phyloP scores from a whole-genome alignment of 2,113 vertebrate genomes.

The Acrocephalus arundinaceus region DNA sequence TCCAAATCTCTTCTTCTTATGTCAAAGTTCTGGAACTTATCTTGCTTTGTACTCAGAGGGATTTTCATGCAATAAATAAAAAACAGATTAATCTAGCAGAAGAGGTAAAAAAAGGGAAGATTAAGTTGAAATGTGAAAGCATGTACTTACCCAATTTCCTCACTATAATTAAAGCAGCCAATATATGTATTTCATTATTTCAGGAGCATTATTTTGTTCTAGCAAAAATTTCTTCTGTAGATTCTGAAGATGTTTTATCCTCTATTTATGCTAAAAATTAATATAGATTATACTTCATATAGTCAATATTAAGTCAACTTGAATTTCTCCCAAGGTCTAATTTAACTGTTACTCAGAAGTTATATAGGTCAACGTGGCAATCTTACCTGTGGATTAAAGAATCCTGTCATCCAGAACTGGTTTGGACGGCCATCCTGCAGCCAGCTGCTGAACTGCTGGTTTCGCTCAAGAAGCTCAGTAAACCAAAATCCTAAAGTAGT shows the following conservation, averaged over 20 bases:
- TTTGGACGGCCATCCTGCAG: slow-evolving; percentile 74
- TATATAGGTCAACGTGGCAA: not conserved
- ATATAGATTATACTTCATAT: not conserved
- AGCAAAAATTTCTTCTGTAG: not conserved
- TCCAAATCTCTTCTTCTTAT: not conserved
- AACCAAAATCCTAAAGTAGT: slow-evolving; percentile 87
- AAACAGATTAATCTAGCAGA: not conserved
- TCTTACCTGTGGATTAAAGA: slow-evolving; percentile 85
- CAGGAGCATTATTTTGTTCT: not conserved
- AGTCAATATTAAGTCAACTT: not conserved
- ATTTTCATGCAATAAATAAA: not conserved
- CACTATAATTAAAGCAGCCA: not conserved
- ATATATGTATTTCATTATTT: not conserved
- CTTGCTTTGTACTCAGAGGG: not conserved
- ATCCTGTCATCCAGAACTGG: slow-evolving; percentile 86
- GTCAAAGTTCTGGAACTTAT: not conserved
- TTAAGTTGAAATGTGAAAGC: not conserved
- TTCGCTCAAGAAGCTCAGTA: slow-evolving; percentile 84
- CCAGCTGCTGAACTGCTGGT: slow-evolving; percentile 82
- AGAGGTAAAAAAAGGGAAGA: not conserved
- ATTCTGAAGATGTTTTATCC: not conserved
- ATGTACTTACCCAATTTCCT: not conserved
- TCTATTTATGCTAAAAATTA: not conserved
- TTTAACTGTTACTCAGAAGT: not conserved
- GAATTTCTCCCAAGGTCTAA: not conserved